A percentile compares a stretch with the other conserved stretches of the same genome.
Conservation (phyloP, 2,113 vertebrate species). For the Coturnix japonica region DNA sequence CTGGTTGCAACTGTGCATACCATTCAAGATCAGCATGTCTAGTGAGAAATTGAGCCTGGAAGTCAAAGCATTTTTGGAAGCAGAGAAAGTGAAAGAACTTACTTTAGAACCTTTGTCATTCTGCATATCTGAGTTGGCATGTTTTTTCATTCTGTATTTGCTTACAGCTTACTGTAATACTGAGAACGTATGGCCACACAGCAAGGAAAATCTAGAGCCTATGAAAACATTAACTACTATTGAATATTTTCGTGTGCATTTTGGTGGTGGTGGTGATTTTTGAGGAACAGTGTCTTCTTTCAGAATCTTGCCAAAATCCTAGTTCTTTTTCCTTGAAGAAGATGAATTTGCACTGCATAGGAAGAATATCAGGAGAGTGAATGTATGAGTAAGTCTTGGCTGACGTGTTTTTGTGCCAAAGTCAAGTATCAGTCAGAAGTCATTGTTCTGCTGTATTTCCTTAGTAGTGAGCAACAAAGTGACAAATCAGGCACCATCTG, state of each 20-base stretch:
- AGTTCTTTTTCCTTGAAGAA: not conserved
- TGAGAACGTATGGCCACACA: not conserved
- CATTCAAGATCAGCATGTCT: not conserved
- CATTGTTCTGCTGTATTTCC: conserved; percentile 47
- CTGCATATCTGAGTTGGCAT: conserved; percentile 34
- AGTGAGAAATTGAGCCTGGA: not conserved
- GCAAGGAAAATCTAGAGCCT: not conserved
- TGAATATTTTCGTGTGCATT: not conserved
- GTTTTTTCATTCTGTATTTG: not conserved
- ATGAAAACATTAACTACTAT: not conserved
- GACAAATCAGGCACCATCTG: conserved; percentile 68
- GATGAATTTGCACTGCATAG: not conserved
- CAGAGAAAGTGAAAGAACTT: not conserved
- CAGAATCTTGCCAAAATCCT: not conserved
- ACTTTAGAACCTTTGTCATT: conserved; percentile 62
- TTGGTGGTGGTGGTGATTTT: not conserved
- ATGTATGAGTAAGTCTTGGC: not conserved
- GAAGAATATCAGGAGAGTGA: not conserved
- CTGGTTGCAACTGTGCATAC: not conserved
- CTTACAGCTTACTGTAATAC: not conserved
- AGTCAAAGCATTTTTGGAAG: not conserved
- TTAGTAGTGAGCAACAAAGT: conserved; percentile 39
- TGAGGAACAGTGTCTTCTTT: conserved; percentile 3
- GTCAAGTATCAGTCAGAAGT: conserved; percentile 47
- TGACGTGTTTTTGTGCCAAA: not conserved